These are phyloP conservation scores for Adrianichthys oophorus DNA, from an alignment of 2,797 vertebrate genomes.

Conservation along the genomic window DNA sequence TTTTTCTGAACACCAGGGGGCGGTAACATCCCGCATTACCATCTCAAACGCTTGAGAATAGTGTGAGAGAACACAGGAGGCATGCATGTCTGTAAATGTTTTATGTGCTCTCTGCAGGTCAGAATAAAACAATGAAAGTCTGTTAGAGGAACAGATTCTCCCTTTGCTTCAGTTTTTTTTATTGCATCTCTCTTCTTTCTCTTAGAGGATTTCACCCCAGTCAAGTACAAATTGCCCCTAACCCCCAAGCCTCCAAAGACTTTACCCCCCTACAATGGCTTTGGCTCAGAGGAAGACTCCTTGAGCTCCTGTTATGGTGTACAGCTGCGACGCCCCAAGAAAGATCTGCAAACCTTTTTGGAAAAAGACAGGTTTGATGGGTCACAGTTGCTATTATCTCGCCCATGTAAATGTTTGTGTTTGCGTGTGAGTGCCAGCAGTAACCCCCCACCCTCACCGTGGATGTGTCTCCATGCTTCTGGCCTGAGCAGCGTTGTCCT, in stretches of 20 bases:
- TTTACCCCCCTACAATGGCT: slow-evolving; percentile 89
- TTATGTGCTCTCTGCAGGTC: too few species aligned
- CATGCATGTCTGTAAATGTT: slow-evolving; percentile 12
- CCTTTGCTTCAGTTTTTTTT: slow-evolving; percentile 39
- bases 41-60: too few species aligned
- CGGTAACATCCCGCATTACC: slow-evolving; percentile 45
- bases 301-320: slow-evolving; percentile 83
- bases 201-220: slow-evolving; percentile 85
- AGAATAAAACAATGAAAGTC: too few species aligned
- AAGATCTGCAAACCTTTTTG: slow-evolving; percentile 83
- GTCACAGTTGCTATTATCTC: slow-evolving; percentile 15
- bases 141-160: not conserved
- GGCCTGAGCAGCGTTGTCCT: slow-evolving; percentile 83
- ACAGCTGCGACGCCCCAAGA: slow-evolving; percentile 74
- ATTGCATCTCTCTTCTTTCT: slow-evolving; percentile 21
- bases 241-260: slow-evolving; percentile 68
- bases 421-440: slow-evolving; percentile 5
- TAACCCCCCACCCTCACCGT: not conserved
- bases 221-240: slow-evolving; percentile 75
- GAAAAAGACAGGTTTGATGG: slow-evolving; percentile 86
- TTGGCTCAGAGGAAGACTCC: slow-evolving; percentile 94
- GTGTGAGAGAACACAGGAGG: slow-evolving; percentile 42
- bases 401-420: slow-evolving; percentile 9
- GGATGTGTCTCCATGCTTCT: slow-evolving; percentile 55
- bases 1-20: slow-evolving; percentile 63